Base-by-base conservation (phyloP, 2,113 vertebrate genomes). In the Daphoenositta chrysoptera region DNA sequence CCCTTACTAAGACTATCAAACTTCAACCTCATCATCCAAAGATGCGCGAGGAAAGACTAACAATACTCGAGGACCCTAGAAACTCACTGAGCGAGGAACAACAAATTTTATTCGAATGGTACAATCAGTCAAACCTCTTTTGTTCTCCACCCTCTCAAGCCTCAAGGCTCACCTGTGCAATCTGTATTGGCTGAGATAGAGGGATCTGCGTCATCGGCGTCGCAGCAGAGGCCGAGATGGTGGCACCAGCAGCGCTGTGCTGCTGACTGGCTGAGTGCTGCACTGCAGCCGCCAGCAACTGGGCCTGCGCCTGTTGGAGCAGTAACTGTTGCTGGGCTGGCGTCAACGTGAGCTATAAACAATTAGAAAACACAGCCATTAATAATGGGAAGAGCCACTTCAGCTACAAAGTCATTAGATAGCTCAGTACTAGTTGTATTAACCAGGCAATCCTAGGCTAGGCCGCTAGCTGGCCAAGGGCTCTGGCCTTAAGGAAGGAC, bases 191-290 rank as follows among this genome's bases (percentile, higher is more conserved):
- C 98, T 99, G 99, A 57, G 99, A 99, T 90, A 99, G 98, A 95
- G 99, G 99, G 89, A 99, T 98, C 98, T 99, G 99, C 81, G 99
- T 99, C 97, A 99, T 99, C 93, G 99, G 99, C 11, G 99, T 99
- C 94, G 99, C 99, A 96, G 99, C 99, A n/a, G 99, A 98, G 96
- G 99, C 99, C 15, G 99, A 99, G 98, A 99, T 99, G 98, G 98
- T 99, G 96, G 99, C 99, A 92, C 99, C 99, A 11, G 99, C 99
- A 93, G 99, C 99, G 92, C 98, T 98, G 98, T 98, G 99, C 98
- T 99, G 99, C 97, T 99, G 99, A 97, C 95, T 99, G 98, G 99
- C 99, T 12, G 99, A 99, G 87, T 99, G 99, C 97, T 99, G 99
- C 96, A 99, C 99, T 69, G 99, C 99, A 31, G 99, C 99, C 24